Evolutionary conservation across 2,888 invertebrate species (phyloP).

Genomic region (Carabus problematicus): DNA sequence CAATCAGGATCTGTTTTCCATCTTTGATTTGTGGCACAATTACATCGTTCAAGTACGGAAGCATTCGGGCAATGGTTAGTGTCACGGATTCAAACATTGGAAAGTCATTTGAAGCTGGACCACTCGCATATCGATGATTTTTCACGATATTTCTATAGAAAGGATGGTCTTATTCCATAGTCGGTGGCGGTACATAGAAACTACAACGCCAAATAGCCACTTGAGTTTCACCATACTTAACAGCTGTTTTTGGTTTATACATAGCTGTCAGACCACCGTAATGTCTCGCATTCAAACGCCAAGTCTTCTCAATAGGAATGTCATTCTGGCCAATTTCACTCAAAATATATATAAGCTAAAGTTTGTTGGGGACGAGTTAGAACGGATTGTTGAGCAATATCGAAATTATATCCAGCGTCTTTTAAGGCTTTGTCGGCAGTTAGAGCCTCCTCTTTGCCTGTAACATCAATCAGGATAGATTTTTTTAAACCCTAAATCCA

Average conservation of each 20-base stretch:
- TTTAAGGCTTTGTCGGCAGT: constrained; percentile 77
- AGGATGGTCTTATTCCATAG: constrained; percentile 77
- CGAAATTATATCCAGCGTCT: constrained; percentile 74
- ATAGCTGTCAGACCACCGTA: constrained; percentile 87
- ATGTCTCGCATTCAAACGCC: constrained; percentile 89
- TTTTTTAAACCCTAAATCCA: no score
- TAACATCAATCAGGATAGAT: no score
- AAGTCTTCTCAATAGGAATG: no score
- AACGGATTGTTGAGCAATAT: constrained; percentile 82
- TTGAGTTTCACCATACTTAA: constrained; percentile 84
- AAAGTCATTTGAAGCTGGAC: constrained; percentile 79
- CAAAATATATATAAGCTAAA: constrained; percentile 70
- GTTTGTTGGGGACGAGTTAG: constrained; percentile 80
- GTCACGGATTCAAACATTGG: constrained; percentile 85
- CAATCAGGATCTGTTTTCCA: constrained; percentile 80
- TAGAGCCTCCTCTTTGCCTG: constrained; percentile 69
- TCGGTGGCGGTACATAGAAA: constrained; percentile 81
- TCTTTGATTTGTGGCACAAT: constrained; percentile 81
- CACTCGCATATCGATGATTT: constrained; percentile 76
- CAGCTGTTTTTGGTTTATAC: constrained; percentile 85
- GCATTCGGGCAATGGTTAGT: constrained; percentile 79
- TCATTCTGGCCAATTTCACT: no score
- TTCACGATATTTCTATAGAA: constrained; percentile 79
- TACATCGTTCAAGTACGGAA: constrained; percentile 86
- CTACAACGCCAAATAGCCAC: constrained; percentile 86